phyloP scores from a whole-genome alignment of 2,797 vertebrate genomes.

The Poeciliopsis gracilis region DNA sequence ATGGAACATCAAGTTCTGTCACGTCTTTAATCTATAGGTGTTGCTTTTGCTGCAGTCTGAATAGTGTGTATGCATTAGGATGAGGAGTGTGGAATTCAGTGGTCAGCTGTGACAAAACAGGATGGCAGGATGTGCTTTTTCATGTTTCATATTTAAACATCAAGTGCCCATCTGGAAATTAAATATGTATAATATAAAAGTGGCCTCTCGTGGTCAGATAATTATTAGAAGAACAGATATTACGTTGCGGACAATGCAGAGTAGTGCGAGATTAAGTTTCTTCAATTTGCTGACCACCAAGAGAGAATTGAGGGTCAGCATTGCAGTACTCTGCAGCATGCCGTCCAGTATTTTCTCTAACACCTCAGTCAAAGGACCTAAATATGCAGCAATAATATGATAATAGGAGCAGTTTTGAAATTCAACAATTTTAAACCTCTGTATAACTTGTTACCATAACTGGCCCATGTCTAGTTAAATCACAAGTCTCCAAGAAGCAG shows the following conservation, averaged over 20 bases:
- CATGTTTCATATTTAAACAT: neutral
- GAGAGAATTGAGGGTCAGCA: neutral
- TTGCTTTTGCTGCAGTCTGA: neutral
- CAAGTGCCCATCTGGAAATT: neutral
- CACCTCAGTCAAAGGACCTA: neutral
- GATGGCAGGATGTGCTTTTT: neutral
- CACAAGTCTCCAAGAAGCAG: constrained; percentile 17
- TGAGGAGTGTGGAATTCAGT: neutral
- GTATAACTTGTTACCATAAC: neutral
- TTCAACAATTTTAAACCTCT: neutral
- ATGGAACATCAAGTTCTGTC: neutral
- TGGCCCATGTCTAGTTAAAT: neutral
- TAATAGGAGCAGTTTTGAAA: neutral
- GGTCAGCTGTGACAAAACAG: neutral
- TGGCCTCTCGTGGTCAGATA: neutral
- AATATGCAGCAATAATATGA: neutral
- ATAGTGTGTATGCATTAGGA: neutral
- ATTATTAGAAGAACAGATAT: neutral
- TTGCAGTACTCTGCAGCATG: neutral
- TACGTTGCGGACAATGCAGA: neutral
- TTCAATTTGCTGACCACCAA: neutral
- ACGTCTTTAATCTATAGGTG: neutral
- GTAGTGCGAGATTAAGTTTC: neutral
- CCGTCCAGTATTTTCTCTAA: neutral
- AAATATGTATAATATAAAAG: neutral